Evolutionary conservation across 2,797 vertebrate species (phyloP), one percentile per base, ranked within the genome.

Genomic region (Gymnothorax javanicus): DNA sequence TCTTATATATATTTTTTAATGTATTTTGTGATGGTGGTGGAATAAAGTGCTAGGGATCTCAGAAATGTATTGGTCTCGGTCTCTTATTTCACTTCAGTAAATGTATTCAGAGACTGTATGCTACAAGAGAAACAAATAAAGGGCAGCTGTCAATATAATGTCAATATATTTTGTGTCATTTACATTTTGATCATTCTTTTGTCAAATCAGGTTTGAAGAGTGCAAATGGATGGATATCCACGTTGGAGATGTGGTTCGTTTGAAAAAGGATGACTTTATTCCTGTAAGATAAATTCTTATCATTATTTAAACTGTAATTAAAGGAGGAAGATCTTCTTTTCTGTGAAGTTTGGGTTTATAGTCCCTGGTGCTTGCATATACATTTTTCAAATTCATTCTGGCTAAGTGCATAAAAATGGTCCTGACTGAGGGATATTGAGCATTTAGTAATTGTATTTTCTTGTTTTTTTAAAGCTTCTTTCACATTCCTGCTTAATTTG

Each of bases 241-340:
- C 85, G 96, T 96, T 7, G 96, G 96, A 84, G 96, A 97, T 54
- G 94, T 97, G 57, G 93, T 97, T 81, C 94, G 95, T 8, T 85
- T 97, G 57, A 96, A 92, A 92, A 97, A 95, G 89, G 95, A 97
- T 15, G 95, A 96, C 87, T 96, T 96, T 33, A 92, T 97, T 87
- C 96, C 96, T 57, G 96, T 97, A 94, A 43, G 92, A 85, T 58
- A 20, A 58, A 27, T 43, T 13, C 75, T 50, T 60, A 25, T 17
- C 11, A 33, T 50, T 17, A 25, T 1, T 7, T 33, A 33, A 62
- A 43, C 13, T 17, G 33, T 13, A 7, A 54, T 27, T 54, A 17
- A 79, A 23, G 50, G 9, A 79, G 15, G 3, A 33, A 52, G 27
- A 7, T 27, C 15, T 60, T 83, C 62, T 77, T 8, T 3, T 7